Evolutionary conservation across 1,140 invertebrate genomes (phyloP).

Genomic region (Parasteatoda tepidariorum): DNA sequence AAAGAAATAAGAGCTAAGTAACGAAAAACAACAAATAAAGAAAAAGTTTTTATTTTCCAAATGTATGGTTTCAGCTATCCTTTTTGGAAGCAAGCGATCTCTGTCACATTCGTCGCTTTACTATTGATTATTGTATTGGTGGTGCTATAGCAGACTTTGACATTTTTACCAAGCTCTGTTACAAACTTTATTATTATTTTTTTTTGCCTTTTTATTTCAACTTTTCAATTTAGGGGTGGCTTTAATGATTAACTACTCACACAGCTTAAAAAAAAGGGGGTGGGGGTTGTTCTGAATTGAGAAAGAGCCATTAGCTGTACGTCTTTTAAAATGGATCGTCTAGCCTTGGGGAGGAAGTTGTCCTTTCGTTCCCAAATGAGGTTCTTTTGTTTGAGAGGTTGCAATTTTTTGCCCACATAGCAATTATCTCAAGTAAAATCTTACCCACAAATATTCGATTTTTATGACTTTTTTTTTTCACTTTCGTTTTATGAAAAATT

Average conservation of each 20-base stretch:
- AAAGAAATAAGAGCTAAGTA: constrained; percentile 52
- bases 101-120: constrained; percentile 18
- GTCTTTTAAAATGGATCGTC: constrained; percentile 22
- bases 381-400: constrained; percentile 1
- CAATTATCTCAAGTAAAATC: not conserved
- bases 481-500: too few species aligned
- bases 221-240: constrained; percentile 31
- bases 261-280: constrained; percentile 2
- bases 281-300: not conserved
- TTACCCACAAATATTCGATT: not conserved
- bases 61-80: constrained; percentile 52
- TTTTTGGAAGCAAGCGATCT: constrained; percentile 43
- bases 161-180: constrained; percentile 26
- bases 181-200: too few species aligned
- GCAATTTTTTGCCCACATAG: not conserved
- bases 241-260: constrained; percentile 45
- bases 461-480: not conserved
- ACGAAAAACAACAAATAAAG: constrained; percentile 56
- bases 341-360: not conserved
- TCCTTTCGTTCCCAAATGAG: constrained; percentile 27
- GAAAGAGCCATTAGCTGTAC: constrained; percentile 4
- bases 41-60: constrained; percentile 55
- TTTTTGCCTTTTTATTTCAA: too few species aligned
- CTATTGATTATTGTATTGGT: constrained; percentile 52
- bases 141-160: constrained; percentile 20